Conservation (phyloP, 2,888 invertebrate species). For the Erebia ligea region DNA sequence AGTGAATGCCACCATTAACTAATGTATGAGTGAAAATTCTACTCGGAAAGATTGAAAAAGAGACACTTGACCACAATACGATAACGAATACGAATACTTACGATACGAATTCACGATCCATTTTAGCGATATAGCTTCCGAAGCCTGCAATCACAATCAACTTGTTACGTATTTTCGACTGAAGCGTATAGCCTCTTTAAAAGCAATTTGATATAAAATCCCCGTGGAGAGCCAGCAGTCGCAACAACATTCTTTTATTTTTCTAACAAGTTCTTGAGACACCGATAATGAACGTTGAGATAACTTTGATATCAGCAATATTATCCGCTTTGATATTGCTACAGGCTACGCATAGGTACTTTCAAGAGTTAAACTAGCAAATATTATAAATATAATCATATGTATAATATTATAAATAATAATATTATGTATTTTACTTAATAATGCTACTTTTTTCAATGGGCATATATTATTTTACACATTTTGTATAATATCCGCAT, state of each 20-base stretch:
- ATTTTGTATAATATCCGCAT: no score
- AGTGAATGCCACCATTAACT: not conserved
- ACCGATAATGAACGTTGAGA: conserved; percentile 4
- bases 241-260: not conserved
- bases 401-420: no score
- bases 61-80: conserved; percentile 1
- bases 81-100: no score
- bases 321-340: not conserved
- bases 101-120: conserved; percentile 1
- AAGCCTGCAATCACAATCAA: conserved; percentile 17
- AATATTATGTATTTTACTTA: no score
- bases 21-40: not conserved
- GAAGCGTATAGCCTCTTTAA: conserved; percentile 15
- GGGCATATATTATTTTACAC: no score
- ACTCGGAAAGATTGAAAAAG: conserved; percentile 7
- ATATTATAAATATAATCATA: no score
- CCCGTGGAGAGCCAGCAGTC: conserved; percentile 3
- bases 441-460: no score
- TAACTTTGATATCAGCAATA: not conserved
- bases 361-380: no score
- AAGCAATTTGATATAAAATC: conserved; percentile 20
- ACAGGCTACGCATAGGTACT: not conserved
- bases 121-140: conserved; percentile 14
- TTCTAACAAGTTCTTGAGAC: not conserved
- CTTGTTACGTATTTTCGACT: conserved; percentile 9